Conservation (phyloP, 2,113 vertebrate species). For the Conger conger region DNA sequence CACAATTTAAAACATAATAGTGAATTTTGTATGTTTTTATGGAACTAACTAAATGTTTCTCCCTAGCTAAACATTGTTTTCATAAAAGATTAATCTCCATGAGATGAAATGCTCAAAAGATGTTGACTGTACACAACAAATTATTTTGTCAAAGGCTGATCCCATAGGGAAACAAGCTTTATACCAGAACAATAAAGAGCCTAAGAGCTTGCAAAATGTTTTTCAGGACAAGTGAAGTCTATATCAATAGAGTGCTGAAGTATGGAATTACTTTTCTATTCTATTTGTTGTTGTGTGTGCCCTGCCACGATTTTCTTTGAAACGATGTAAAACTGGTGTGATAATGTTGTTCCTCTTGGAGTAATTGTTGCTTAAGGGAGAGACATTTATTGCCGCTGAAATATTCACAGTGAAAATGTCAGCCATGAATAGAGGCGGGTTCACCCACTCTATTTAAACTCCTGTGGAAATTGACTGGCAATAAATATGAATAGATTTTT, state of each 20-base stretch:
- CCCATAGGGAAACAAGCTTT: not conserved
- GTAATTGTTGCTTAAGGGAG: not conserved
- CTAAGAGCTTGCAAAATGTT: not conserved
- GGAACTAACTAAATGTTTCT: too few species aligned
- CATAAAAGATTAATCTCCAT: not conserved
- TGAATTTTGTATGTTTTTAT: too few species aligned
- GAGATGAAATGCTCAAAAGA: not conserved
- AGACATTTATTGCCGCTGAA: not conserved
- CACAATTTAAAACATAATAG: too few species aligned
- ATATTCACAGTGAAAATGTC: not conserved
- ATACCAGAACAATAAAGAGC: not conserved
- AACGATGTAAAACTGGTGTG: not conserved
- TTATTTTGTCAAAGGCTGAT: not conserved
- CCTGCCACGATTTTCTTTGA: not conserved
- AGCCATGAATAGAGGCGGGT: not conserved
- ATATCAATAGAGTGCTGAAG: not conserved
- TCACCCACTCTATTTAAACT: not conserved
- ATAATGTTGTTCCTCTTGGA: not conserved
- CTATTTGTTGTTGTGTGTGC: not conserved
- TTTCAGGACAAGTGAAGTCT: not conserved
- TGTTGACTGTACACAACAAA: not conserved
- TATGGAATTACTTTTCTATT: not conserved
- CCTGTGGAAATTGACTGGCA: not conserved
- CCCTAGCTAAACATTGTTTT: too few species aligned
- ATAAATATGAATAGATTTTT: not conserved